phyloP scores from a whole-genome alignment of 2,113 vertebrate genomes.

The mouse (Mus musculus) region DNA sequence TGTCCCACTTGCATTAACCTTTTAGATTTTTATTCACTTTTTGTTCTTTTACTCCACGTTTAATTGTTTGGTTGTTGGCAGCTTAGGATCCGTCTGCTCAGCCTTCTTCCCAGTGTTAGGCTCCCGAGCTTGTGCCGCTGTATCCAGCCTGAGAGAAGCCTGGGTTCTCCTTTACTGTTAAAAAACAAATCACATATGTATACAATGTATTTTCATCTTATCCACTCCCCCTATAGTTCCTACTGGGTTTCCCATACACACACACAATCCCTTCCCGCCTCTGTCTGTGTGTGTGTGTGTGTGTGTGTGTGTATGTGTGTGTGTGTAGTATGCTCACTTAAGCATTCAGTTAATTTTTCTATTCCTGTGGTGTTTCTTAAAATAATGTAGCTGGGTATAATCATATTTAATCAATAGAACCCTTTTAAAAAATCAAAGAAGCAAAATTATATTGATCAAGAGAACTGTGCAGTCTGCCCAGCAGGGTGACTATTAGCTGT shows the following conservation, averaged over 20 bases:
- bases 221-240: not conserved
- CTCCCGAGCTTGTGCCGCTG: not conserved
- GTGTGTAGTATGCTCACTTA: too few relatives aligned
- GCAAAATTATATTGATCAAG: slow-evolving; percentile 38
- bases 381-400: slow-evolving; percentile 11
- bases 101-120: not conserved
- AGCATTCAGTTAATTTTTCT: slow-evolving; percentile 25
- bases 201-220: not conserved
- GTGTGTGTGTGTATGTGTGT: not conserved
- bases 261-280: not conserved
- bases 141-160: not conserved
- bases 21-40: not conserved
- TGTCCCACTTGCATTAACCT: not conserved
- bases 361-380: not conserved
- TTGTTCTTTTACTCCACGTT: not conserved
- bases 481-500: not conserved
- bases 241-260: not conserved
- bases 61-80: slow-evolving; percentile 7
- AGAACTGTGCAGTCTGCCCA: not conserved
- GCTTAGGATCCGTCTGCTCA: not conserved
- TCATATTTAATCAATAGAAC: slow-evolving; percentile 12
- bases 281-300: not conserved
- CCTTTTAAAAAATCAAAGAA: slow-evolving; percentile 26
- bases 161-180: not conserved
- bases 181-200: not conserved